Evolutionary conservation across 2,113 vertebrate species (phyloP).

Genomic region (Megaceryle maxima): DNA sequence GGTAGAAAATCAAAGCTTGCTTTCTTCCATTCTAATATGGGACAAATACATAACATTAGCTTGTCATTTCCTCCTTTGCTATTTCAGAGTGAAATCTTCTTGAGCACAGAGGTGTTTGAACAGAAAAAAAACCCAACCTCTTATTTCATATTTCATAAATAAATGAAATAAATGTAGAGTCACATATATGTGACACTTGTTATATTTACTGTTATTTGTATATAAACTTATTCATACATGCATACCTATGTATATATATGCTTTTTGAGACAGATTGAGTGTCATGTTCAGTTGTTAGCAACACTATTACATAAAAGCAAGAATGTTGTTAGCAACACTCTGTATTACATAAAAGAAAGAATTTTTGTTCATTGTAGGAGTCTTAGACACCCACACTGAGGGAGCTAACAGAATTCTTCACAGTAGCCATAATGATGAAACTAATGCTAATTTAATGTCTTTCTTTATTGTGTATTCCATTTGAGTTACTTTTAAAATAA

Average conservation of each 20-base stretch:
- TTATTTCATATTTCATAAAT: neutral
- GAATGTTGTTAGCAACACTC: neutral
- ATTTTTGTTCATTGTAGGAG: conserved; percentile 62
- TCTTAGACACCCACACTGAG: conserved; percentile 34
- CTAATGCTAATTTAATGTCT: neutral
- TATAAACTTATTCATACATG: neutral
- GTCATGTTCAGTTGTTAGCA: neutral
- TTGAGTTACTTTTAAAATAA: neutral
- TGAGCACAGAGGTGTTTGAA: neutral
- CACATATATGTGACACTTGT: neutral
- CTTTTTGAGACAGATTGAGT: neutral
- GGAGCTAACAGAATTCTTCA: neutral
- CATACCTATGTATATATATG: neutral
- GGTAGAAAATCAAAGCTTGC: neutral
- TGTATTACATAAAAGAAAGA: conserved; percentile 48
- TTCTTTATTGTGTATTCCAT: neutral
- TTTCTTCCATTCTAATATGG: neutral
- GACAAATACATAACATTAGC: neutral
- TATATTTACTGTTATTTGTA: neutral
- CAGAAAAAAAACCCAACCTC: neutral
- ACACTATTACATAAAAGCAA: conserved; percentile 33
- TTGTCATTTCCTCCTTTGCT: neutral
- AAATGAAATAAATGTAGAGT: neutral
- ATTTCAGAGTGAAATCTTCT: neutral
- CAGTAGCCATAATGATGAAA: neutral